Conservation (phyloP, 2,113 vertebrate species). For the Poecilia latipinna region DNA sequence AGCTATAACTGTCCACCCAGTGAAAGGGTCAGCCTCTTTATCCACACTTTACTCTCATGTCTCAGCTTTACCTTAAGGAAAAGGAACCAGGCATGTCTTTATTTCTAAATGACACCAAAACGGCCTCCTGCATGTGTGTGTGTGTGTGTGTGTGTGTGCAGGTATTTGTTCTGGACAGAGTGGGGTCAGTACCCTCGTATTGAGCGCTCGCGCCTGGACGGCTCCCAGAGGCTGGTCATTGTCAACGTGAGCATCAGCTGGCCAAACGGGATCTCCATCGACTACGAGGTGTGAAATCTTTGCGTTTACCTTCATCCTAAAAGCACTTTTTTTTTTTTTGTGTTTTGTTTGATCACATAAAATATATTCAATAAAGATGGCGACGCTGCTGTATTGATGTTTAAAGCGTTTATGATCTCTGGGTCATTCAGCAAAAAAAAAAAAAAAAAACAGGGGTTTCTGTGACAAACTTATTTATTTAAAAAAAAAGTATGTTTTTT, state of each 20-base stretch:
- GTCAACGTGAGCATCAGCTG: constrained; percentile 96
- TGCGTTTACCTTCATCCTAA: neutral
- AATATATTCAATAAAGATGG: neutral
- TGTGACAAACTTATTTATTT: neutral
- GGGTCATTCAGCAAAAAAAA: neutral
- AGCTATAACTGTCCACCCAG: constrained; percentile 94
- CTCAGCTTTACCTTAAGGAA: neutral
- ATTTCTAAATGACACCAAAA: neutral
- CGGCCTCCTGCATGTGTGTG: neutral
- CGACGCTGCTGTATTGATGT: neutral
- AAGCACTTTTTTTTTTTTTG: constrained; percentile 7
- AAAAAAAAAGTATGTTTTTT: neutral
- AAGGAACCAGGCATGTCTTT: neutral
- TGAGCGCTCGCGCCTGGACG: constrained; percentile 90
- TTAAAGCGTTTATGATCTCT: neutral
- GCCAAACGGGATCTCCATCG: constrained; percentile 95
- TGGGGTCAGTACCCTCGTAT: constrained; percentile 98
- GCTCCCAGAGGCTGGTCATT: constrained; percentile 87
- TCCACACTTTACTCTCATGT: neutral
- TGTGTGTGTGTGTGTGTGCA: constrained; percentile 55
- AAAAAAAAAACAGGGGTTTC: neutral
- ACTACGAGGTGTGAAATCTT: constrained; percentile 87
- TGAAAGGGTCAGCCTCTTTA: constrained; percentile 86
- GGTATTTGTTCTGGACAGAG: constrained; percentile 98
- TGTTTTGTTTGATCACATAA: neutral